Evolutionary conservation across 2,888 invertebrate species (phyloP), one percentile per base, ranked within the genome.

Genomic region (Lamellibrachia columna): DNA sequence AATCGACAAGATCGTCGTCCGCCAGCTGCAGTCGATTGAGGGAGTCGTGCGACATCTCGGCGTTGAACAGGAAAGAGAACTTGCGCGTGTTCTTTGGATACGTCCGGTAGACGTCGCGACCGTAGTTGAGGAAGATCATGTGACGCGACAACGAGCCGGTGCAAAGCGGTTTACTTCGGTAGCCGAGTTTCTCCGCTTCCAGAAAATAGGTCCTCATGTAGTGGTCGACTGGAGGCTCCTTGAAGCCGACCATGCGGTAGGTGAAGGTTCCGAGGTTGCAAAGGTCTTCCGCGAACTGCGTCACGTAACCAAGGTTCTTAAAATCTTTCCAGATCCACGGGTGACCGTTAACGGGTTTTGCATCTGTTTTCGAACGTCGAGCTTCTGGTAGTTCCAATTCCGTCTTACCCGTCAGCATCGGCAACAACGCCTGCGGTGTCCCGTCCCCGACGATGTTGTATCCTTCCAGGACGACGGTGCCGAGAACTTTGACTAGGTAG

Each of bases 291-390:
- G 98, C 98, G 96, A 98, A 99, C 0, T 98, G 98, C 2, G 98
- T 98, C 53, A 96, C 96, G 94, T 97, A 97, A 4, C 97, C 97
- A 7, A 94, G 94, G 6, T 95, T 94, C 92, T 97, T 97, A 94
- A 98, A 98, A 92, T 98, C 97, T 94, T 98, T 98, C 98, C 99
- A 99, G 94, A 99, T 97, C 97, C 98, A 98, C 0, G 98, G 98
- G 97, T 98, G 98, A 0, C 97, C 97, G 96, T 99, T 98, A 0
- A 99, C 97, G 92, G 97, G 97, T 22, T 97, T 96, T 0, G 98
- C 97, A 91, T 90, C 97, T 96, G 96, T 75, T 2, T 22, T 4
- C 55, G 93, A 92, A 0, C 94, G 93, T 0, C 93, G 22, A 4
- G 93, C 93, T 91, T 93, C 93, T 15, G 93, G 93, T 3, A 93